Base-by-base conservation (phyloP, 2,113 vertebrate genomes). In the Albula glossodonta region DNA sequence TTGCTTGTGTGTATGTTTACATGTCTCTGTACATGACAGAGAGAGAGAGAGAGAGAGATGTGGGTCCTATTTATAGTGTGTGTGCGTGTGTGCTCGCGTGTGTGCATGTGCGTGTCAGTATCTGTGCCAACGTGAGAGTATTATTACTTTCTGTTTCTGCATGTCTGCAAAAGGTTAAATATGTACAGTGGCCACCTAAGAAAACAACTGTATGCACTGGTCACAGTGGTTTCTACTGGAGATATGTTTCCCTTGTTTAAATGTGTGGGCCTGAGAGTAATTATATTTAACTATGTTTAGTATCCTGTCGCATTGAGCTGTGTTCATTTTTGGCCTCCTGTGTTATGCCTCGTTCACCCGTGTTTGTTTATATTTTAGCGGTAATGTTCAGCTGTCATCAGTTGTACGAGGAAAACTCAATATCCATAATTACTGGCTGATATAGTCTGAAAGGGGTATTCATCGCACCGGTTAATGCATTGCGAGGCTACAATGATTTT, bases 161-260 rank as follows among this genome's bases (percentile, higher is more conserved):
- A 80, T 94, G 97, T 94, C 95, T 95, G 95, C 93, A 90, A 88
- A 94, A 94, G 90, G 70, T n/a, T 74, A 74, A 74, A 74, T 74
- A 22, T 74, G 22, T 74, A 74, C n/a, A 74, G 19, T 74, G 70
- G 96, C 96, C 50, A 25, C 70, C 70, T 25, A 25, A 74, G 22
- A 22, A 19, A 66, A 66, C 0, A 19, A 19, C 60, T 66, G 60
- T 66, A 19, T 66, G 17, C 60, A 15, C 17, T 66, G 60, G 17
- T 15, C 17, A 66, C 60, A 66, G 17, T 15, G 60, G 60, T 66
- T 66, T 5, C 31, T 41, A 0, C 31, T 41, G 31, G 31, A 13
- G 12, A 11, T 66, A 8, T 66, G 17, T 19, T 19, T 66, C 70
- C 25, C 9, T 5, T 74, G 70, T 74, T 74, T 31, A 74, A 22